phyloP scores from a whole-genome alignment of 2,888 invertebrate genomes.

The Papilio protenor region DNA sequence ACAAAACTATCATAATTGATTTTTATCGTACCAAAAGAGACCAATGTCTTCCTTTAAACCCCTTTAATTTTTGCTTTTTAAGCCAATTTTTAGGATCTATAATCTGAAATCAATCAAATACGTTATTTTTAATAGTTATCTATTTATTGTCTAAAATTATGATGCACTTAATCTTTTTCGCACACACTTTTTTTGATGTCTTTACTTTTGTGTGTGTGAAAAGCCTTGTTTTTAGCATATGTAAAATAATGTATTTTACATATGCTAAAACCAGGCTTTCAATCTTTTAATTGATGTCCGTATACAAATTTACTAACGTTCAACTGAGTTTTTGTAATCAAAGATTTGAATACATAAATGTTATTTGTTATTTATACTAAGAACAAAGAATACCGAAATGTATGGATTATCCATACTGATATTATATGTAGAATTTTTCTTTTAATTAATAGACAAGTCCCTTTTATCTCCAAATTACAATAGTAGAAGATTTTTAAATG shows the following conservation, averaged over 20 bases:
- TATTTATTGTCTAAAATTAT: neutral
- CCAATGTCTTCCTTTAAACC: constrained; percentile 1
- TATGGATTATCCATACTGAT: neutral
- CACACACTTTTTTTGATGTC: neutral
- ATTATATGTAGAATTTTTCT: too few relatives aligned
- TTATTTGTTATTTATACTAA: neutral
- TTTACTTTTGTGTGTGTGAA: neutral
- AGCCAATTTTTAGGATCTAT: neutral
- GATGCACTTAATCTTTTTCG: neutral
- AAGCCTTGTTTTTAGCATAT: too few relatives aligned
- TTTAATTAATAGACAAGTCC: neutral
- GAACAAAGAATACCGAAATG: neutral
- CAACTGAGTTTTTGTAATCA: neutral
- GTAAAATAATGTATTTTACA: too few relatives aligned
- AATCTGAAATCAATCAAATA: neutral
- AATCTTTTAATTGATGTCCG: too few relatives aligned
- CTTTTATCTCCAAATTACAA: neutral
- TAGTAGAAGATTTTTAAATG: neutral
- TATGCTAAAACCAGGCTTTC: too few relatives aligned
- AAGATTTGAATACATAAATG: constrained; percentile 1
- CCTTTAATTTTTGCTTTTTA: neutral
- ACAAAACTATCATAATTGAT: neutral
- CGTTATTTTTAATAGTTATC: neutral
- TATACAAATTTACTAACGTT: too few relatives aligned
- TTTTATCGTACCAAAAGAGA: neutral